phyloP scores from a whole-genome alignment of 2,797 vertebrate species.

The Phrynocephalus vlangalii region DNA sequence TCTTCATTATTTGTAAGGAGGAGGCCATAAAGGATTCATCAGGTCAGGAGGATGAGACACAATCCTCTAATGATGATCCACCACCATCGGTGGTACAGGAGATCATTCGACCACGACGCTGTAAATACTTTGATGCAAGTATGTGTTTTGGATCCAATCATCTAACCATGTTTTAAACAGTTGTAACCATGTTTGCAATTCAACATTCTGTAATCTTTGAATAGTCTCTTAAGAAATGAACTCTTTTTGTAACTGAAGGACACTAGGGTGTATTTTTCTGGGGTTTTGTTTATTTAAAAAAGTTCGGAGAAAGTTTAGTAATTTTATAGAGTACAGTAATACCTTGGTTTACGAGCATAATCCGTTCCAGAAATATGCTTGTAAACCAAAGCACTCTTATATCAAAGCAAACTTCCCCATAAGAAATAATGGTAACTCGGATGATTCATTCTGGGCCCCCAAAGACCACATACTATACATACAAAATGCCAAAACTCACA shows the following conservation, averaged over 20 bases:
- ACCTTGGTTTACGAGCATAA: too few species aligned
- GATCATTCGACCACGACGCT: constrained; percentile 88
- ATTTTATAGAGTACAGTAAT: background rate
- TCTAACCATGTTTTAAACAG: background rate
- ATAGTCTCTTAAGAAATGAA: background rate
- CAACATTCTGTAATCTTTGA: background rate
- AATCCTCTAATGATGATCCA: constrained; percentile 85
- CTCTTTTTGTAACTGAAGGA: background rate
- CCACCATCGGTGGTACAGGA: constrained; percentile 87
- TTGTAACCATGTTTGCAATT: background rate
- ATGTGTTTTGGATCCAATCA: constrained; percentile 51
- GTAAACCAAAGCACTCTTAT: too few species aligned
- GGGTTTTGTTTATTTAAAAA: background rate
- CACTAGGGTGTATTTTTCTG: background rate
- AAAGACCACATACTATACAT: too few species aligned
- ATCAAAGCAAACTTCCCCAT: too few species aligned
- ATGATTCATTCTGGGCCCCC: too few species aligned
- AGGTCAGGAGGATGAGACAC: constrained; percentile 85
- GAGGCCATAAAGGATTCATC: constrained; percentile 86
- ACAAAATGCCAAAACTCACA: too few species aligned
- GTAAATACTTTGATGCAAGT: constrained; percentile 96
- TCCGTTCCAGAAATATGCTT: too few species aligned
- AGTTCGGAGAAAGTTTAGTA: background rate
- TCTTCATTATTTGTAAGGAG: constrained; percentile 75
- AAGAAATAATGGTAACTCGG: too few species aligned